Percentiles rank a stretch among this genome's conserved stretches.
Evolutionary conservation across 2,888 invertebrate species (phyloP).

Genomic region (Nomada hirtipes): DNA sequence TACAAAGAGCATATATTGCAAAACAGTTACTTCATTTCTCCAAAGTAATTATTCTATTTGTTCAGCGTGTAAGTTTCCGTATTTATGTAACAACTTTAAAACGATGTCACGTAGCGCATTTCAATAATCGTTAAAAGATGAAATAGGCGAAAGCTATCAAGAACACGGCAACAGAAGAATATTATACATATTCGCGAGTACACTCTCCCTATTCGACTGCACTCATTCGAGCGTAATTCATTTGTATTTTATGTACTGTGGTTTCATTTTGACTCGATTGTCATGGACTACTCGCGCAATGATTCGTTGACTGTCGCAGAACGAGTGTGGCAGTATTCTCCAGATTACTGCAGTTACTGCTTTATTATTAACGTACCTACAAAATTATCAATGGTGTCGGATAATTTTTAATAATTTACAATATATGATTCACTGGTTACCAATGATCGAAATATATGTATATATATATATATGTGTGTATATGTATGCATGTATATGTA

Average conservation of each 20-base stretch:
- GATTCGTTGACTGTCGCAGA: slow-evolving; percentile 69
- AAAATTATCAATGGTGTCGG: slow-evolving; percentile 28
- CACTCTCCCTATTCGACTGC: slow-evolving; percentile 70
- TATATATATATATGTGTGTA: background rate
- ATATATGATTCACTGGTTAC: slow-evolving; percentile 43
- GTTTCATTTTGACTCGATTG: slow-evolving; percentile 66
- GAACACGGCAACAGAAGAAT: background rate
- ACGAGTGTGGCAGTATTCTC: slow-evolving; percentile 51
- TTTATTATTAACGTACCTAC: slow-evolving; percentile 40
- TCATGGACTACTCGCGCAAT: slow-evolving; percentile 64
- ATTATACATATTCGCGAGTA: background rate
- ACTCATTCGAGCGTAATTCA: slow-evolving; percentile 62
- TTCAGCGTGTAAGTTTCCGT: slow-evolving; percentile 10
- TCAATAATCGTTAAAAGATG: slow-evolving; percentile 30
- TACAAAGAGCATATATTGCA: slow-evolving; percentile 9
- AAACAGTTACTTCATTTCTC: slow-evolving; percentile 29
- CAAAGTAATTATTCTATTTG: slow-evolving; percentile 27
- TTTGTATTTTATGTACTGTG: slow-evolving; percentile 64
- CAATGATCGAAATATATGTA: slow-evolving; percentile 24
- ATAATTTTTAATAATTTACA: slow-evolving; percentile 42
- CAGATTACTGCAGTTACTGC: slow-evolving; percentile 37
- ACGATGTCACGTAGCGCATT: slow-evolving; percentile 9
- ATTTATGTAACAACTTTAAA: slow-evolving; percentile 2
- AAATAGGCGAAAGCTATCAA: background rate
- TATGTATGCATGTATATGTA: too few species aligned